phyloP scores from a whole-genome alignment of 2,113 vertebrate genomes.

The Brachyhypopomus gauderio region DNA sequence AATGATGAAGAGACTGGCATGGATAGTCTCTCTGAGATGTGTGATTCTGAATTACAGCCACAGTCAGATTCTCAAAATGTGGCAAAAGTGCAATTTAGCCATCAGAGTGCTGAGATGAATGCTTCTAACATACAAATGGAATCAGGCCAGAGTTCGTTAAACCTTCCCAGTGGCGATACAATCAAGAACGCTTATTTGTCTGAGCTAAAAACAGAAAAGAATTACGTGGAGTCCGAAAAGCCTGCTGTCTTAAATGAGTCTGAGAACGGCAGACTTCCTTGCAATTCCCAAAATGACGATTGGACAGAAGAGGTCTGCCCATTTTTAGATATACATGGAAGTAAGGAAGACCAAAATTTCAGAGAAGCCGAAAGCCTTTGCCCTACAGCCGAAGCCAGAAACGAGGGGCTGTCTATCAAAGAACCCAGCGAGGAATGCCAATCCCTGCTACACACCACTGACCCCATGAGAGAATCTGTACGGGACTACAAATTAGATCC shows the following conservation, averaged over 20 bases:
- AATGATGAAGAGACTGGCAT: background rate
- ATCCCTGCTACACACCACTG: background rate
- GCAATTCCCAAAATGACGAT: background rate
- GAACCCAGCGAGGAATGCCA: background rate
- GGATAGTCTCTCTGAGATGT: background rate
- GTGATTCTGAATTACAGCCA: background rate
- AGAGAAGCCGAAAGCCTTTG: background rate
- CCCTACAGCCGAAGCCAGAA: background rate
- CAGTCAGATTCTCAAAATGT: background rate
- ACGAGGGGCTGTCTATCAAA: slow-evolving; percentile 1
- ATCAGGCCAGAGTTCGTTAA: background rate
- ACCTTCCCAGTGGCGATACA: background rate
- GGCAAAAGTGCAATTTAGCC: background rate
- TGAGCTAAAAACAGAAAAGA: background rate
- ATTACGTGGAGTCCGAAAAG: background rate
- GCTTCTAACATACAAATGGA: background rate
- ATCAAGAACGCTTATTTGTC: background rate
- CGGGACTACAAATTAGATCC: background rate
- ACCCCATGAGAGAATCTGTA: background rate
- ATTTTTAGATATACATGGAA: background rate
- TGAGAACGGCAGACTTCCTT: background rate
- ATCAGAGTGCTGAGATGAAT: slow-evolving; percentile 2
- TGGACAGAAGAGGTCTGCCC: background rate
- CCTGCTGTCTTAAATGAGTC: background rate
- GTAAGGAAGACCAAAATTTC: background rate